Evolutionary conservation across 2,113 vertebrate genomes (phyloP).

Genomic region (Cathartes aura): DNA sequence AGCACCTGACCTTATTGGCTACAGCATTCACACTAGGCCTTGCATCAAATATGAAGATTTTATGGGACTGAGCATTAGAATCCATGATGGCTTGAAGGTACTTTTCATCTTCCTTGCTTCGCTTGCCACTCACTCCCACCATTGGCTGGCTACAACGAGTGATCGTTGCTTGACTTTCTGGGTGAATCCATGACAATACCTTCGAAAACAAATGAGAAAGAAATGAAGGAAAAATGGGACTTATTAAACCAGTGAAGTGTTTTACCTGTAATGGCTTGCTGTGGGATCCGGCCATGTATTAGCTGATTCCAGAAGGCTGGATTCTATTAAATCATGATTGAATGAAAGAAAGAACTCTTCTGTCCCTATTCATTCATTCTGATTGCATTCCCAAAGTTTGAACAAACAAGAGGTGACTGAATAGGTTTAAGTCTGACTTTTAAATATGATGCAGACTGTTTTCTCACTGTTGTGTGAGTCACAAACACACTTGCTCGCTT

Average conservation of each 20-base stretch:
- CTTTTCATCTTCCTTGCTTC: constrained; percentile 96
- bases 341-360: not conserved
- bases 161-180: constrained; percentile 95
- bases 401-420: not conserved
- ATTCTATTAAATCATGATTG: not conserved
- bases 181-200: constrained; percentile 98
- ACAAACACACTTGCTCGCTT: not conserved
- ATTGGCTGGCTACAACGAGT: constrained; percentile 95
- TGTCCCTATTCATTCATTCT: not conserved
- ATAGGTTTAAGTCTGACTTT: not conserved
- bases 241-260: not conserved
- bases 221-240: not conserved
- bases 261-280: not conserved
- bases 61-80: constrained; percentile 97
- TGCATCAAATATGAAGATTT: constrained; percentile 97
- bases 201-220: constrained; percentile 28
- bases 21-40: constrained; percentile 93
- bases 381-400: not conserved
- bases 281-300: not conserved
- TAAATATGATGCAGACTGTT: not conserved
- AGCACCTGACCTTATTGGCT: constrained; percentile 89
- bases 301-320: not conserved
- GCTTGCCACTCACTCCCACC: constrained; percentile 92
- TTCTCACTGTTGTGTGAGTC: not conserved
- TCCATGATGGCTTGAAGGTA: constrained; percentile 97